These are phyloP conservation scores for Drosophila subpulchrella DNA, from an alignment of 1,140 invertebrate genomes.

Conservation along the genomic window DNA sequence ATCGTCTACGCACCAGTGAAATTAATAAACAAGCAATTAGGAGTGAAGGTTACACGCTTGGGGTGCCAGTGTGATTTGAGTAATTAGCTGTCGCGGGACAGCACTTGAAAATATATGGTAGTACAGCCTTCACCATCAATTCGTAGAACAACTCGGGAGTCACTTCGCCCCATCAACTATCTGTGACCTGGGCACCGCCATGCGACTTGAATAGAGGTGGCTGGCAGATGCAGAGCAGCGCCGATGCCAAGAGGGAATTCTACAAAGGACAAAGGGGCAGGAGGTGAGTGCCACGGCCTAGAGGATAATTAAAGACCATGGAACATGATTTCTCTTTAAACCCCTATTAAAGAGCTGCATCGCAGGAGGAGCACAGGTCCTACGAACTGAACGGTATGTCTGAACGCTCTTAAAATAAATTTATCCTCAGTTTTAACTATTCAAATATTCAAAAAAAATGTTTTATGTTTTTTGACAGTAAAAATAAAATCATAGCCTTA, in stretches of 20 bases:
- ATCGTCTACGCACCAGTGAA: not conserved
- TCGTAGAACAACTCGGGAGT: constrained; percentile 73
- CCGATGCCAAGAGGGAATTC: constrained; percentile 66
- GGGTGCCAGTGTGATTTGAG: constrained; percentile 20
- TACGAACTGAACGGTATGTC: constrained; percentile 65
- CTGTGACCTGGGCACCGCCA: constrained; percentile 82
- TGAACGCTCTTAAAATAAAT: not conserved
- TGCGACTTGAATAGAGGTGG: constrained; percentile 69
- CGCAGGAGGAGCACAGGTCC: constrained; percentile 67
- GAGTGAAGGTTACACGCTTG: not conserved
- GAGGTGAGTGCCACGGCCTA: constrained; percentile 43
- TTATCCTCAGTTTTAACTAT: too few relatives aligned
- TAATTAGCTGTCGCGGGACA: constrained; percentile 11
- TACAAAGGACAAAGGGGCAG: constrained; percentile 60
- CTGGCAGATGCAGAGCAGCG: constrained; percentile 75
- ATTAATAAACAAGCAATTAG: constrained; percentile 9
- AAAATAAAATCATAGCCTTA: too few relatives aligned
- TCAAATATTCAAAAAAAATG: too few relatives aligned
- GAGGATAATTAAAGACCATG: not conserved
- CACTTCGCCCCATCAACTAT: constrained; percentile 80
- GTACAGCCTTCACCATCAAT: constrained; percentile 21
- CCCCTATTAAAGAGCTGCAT: constrained; percentile 54
- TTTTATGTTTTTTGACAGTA: too few relatives aligned
- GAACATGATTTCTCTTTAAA: not conserved
- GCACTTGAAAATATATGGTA: constrained; percentile 4